phyloP scores from a whole-genome alignment of 1,140 invertebrate species.

The Sminthurinus signatus region DNA sequence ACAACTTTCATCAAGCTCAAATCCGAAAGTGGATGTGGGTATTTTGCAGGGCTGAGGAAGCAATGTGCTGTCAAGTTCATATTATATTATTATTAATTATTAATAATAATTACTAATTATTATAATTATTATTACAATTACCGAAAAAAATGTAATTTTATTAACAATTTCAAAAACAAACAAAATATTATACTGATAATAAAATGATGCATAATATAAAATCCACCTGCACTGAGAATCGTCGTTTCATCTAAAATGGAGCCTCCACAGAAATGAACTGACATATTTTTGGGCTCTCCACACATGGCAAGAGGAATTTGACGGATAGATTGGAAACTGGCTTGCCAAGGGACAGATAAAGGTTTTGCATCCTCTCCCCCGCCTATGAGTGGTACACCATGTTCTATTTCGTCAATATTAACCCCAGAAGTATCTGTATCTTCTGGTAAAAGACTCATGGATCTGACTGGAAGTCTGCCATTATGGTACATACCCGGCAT shows the following conservation, averaged over 20 bases:
- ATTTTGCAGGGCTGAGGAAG: constrained; percentile 11
- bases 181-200: too few species aligned
- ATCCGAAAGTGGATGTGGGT: constrained; percentile 24
- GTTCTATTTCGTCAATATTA: too few species aligned
- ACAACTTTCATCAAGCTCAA: constrained; percentile 23
- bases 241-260: constrained; percentile 28
- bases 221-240: constrained; percentile 23
- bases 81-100: too few species aligned
- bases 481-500: too few species aligned
- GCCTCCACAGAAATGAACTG: constrained; percentile 31
- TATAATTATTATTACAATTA: too few species aligned
- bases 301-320: constrained; percentile 9
- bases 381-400: constrained; percentile 12
- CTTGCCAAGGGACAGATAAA: constrained; percentile 27
- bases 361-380: constrained; percentile 26
- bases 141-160: too few species aligned
- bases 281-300: constrained; percentile 20
- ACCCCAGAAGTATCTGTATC: too few species aligned
- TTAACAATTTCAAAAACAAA: too few species aligned
- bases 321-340: constrained; percentile 20
- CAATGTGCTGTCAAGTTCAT: constrained; percentile 1
- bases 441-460: too few species aligned
- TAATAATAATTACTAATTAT: too few species aligned
- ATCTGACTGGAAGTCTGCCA: too few species aligned
- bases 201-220: too few species aligned